Evolutionary conservation across 2,888 invertebrate species (phyloP), one percentile per base, ranked within the genome.

Genomic region (Hydraecia micacea): DNA sequence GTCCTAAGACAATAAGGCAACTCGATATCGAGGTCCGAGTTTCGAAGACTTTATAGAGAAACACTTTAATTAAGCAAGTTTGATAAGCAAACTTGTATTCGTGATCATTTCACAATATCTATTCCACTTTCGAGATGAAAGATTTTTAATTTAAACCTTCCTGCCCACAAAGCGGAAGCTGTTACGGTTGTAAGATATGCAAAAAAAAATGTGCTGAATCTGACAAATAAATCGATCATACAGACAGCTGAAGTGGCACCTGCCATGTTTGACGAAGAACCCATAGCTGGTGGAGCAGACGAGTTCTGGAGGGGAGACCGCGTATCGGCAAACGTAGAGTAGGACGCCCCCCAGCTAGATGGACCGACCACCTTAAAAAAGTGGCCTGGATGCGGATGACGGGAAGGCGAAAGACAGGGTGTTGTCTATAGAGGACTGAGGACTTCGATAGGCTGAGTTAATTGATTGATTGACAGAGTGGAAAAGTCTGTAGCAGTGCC

Each of bases 41-140:
- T 72, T 6, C 32, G 11, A n/a, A 49, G 32, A 65, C 1, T 46
- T 25, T 49, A n/a, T 36, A 18, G 32, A 49, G 13, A 13, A 66
- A 18, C 25, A 18, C 32, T 18, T 72, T n/a, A 18, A 73, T 65
- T 46, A 32, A 72, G 42, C 28, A 60, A 62, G 62, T 46, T 72
- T 32, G 25, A 15, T 18, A 32, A 46, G 46, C 15, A 32, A 32
- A 73, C 32, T n/a, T 73, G 18, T 11, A 13, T 49, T 36, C 18
- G 11, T 66, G 6, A 49, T 46, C 11, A 66, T 66, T 49, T 36
- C 42, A 32, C 11, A 7, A 32, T 8, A n/a, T 25, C 28, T 2
- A 42, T 42, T 63, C 63, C 65, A 49, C 7, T 6, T 32, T n/a
- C 7, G 6, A 52, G 18, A 25, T 69, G 32, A 32, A 21, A 32